Base-by-base conservation (phyloP, 2,113 vertebrate genomes). In the Zosterops lateralis region DNA sequence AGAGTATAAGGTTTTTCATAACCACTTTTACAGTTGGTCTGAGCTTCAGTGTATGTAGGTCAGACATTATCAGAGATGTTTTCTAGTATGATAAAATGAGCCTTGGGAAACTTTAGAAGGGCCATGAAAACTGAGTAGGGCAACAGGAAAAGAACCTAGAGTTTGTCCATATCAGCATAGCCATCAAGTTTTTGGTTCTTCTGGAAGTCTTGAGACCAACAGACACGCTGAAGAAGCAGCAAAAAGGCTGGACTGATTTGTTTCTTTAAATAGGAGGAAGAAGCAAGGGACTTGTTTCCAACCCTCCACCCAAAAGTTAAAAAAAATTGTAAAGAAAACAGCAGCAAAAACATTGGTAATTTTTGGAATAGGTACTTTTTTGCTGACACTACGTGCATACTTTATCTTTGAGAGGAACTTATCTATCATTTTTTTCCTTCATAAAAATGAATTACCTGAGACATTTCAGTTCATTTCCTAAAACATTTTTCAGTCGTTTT, bases 291-390 rank as follows among this genome's bases (percentile, higher is more conserved):
- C 15, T 64, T 56, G 3, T 38, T 87, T 74, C 53, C 47, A 84
- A 17, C 4, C 1, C 7, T 34, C 18, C 20, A 44, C 10, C 2
- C 3, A 65, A 29, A 72, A 29, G 5, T 58, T 54, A 0, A 45
- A 45, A 81, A 73, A 80, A 84, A 17, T 4, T 0, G 2, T 19
- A 17, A 70, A 74, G 22, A 62, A 71, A 81, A 3, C 24, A 81
- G 28, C 7, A 51, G 28, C 25, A 70, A 74, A 78, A 84, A 40
- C 21, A 53, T 12, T 57, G 22, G 14, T 57, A 26, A 79, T 89
- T 34, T 82, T 18, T 68, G 36, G 12, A 40, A 42, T 28, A 29
- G 3, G 15, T 70, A 17, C 19, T 81, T 48, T 34, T 18, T 66
- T 42, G 15, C 17, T 45, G 22, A 54, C 42, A 38, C 7, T 26